Percentiles rank a stretch among this genome's conserved stretches.
phyloP scores from a whole-genome alignment of 2,113 vertebrate species.

The Elephas maximus region DNA sequence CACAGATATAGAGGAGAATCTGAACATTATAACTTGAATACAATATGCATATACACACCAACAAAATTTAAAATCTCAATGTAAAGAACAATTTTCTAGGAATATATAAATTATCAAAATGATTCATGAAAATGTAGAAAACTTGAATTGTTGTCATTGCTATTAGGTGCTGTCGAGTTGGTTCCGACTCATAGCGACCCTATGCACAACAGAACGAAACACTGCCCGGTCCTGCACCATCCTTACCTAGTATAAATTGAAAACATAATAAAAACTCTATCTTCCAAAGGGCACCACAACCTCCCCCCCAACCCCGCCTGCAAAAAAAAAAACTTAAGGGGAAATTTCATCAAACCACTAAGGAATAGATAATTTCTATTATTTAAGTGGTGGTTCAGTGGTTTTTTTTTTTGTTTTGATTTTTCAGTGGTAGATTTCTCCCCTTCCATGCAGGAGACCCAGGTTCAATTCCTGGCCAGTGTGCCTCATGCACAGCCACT shows the following conservation, averaged over 20 bases:
- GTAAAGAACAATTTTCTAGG: conserved; percentile 8
- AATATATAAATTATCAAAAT: conserved; percentile 37
- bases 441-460: too few relatives aligned
- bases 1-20: background rate
- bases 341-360: conserved; percentile 34
- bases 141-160: background rate
- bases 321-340: conserved; percentile 18
- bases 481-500: too few relatives aligned
- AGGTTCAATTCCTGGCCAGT: too few relatives aligned
- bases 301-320: too few relatives aligned
- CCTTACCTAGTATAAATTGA: background rate
- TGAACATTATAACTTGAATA: conserved; percentile 26
- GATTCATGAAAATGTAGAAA: conserved; percentile 26
- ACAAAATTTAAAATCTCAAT: background rate
- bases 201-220: too few relatives aligned
- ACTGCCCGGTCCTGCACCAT: too few relatives aligned
- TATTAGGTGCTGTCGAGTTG: too few relatives aligned
- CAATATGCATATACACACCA: background rate
- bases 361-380: background rate
- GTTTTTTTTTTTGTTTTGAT: too few relatives aligned
- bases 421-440: too few relatives aligned
- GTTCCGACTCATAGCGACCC: too few relatives aligned
- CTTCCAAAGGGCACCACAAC: background rate
- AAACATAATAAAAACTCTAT: conserved; percentile 50
- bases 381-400: background rate